Percentiles rank a stretch among this genome's conserved stretches.
phyloP scores from a whole-genome alignment of 2,888 invertebrate genomes.

The Ochropacha duplaris region DNA sequence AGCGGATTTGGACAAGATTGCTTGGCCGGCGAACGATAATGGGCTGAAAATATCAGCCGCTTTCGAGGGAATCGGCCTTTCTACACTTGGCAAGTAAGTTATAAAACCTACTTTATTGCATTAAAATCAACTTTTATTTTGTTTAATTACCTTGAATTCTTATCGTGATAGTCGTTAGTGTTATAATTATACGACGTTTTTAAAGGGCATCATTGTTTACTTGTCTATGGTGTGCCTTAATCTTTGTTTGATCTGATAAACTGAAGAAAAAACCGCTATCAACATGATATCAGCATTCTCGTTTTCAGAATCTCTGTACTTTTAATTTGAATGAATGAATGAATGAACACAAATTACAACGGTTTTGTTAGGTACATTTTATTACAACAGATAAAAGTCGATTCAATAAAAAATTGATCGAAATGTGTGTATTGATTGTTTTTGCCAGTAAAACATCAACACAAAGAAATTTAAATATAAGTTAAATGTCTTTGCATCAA shows the following conservation, averaged over 20 bases:
- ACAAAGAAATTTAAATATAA: no score
- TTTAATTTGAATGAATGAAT: not conserved
- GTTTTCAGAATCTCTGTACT: not conserved
- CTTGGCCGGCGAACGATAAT: constrained; percentile 72
- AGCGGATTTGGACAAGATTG: constrained; percentile 70
- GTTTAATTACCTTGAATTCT: constrained; percentile 46
- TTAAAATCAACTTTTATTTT: constrained; percentile 17
- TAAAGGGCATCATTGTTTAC: constrained; percentile 46
- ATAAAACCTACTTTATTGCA: not conserved
- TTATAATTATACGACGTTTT: constrained; percentile 25
- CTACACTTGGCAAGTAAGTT: constrained; percentile 74
- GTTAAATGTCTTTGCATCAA: no score
- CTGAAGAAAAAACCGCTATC: constrained; percentile 26
- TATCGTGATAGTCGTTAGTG: constrained; percentile 36
- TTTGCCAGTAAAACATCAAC: no score
- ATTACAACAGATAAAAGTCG: not conserved
- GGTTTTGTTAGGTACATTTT: not conserved
- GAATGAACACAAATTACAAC: not conserved
- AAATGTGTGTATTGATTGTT: no score
- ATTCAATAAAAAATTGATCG: not conserved
- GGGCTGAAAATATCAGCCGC: constrained; percentile 71
- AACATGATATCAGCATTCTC: not conserved
- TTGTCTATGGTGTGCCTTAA: constrained; percentile 25
- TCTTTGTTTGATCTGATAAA: constrained; percentile 33
- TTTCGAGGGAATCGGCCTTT: constrained; percentile 67